These are phyloP conservation scores for Brachypodius melanocephalos DNA, from an alignment of 2,113 vertebrate species.

Conservation along the genomic window DNA sequence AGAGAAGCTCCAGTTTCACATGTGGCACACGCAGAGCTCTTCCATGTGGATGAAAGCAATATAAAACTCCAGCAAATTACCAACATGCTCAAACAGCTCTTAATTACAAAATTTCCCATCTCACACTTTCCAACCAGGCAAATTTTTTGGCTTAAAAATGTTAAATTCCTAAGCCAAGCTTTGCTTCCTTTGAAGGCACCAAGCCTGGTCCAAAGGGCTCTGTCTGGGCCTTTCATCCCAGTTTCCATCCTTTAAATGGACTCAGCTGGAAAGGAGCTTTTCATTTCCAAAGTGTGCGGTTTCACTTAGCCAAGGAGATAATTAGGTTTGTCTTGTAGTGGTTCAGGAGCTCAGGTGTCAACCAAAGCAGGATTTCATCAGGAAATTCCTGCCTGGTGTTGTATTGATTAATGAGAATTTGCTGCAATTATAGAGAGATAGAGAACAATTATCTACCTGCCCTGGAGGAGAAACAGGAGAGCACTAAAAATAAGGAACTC, in stretches of 20 bases:
- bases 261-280: not conserved
- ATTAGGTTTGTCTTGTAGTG: not conserved
- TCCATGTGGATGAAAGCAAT: not conserved
- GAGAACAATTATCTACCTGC: conserved; percentile 1
- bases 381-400: not conserved
- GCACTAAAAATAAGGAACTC: not conserved
- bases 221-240: not conserved
- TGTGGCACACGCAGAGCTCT: not conserved
- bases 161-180: not conserved
- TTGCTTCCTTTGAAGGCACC: not conserved
- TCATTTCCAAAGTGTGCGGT: not conserved
- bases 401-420: conserved; percentile 19
- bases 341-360: not conserved
- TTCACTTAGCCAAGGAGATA: not conserved
- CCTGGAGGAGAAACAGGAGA: not conserved
- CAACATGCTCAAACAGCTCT: not conserved
- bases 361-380: not conserved
- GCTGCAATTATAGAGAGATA: not conserved
- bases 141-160: not conserved
- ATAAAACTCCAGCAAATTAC: not conserved
- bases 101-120: not conserved
- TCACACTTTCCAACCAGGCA: not conserved
- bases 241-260: not conserved
- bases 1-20: not conserved
- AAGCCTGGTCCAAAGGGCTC: not conserved